These are phyloP conservation scores for Drosophila eugracilis DNA, from an alignment of 1,140 invertebrate species.

Conservation along the genomic window DNA sequence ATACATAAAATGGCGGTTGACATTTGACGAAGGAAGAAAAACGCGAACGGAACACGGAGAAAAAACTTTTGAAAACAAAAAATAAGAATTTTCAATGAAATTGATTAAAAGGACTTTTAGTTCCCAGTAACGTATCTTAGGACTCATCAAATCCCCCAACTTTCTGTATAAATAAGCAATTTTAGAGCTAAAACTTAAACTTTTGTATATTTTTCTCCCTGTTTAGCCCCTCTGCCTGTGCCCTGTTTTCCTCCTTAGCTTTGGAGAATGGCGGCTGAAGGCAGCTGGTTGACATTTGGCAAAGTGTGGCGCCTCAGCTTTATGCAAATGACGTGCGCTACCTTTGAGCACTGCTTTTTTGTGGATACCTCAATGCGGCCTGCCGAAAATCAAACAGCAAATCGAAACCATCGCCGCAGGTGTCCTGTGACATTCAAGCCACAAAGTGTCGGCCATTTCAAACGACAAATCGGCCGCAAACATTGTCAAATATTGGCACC, in stretches of 20 bases:
- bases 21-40: slow-evolving; percentile 45
- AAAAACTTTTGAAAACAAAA: too few relatives aligned
- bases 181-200: too few relatives aligned
- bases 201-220: not conserved
- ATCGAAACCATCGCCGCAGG: slow-evolving; percentile 38
- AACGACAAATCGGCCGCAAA: slow-evolving; percentile 36
- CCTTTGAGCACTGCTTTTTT: slow-evolving; percentile 14
- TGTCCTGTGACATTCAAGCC: slow-evolving; percentile 23
- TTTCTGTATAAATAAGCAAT: too few relatives aligned
- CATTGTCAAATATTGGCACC: slow-evolving; percentile 37
- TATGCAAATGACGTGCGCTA: slow-evolving; percentile 37
- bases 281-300: slow-evolving; percentile 27
- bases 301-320: slow-evolving; percentile 14
- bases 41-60: not conserved
- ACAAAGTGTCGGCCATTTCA: slow-evolving; percentile 40
- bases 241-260: slow-evolving; percentile 1
- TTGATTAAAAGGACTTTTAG: too few relatives aligned
- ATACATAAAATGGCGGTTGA: slow-evolving; percentile 67
- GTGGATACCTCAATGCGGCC: slow-evolving; percentile 2
- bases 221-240: slow-evolving; percentile 4
- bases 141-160: too few relatives aligned
- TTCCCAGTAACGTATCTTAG: not conserved
- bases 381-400: slow-evolving; percentile 35
- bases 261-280: not conserved
- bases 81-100: too few relatives aligned